phyloP scores from a whole-genome alignment of 2,888 invertebrate species.

The Serripes groenlandicus region DNA sequence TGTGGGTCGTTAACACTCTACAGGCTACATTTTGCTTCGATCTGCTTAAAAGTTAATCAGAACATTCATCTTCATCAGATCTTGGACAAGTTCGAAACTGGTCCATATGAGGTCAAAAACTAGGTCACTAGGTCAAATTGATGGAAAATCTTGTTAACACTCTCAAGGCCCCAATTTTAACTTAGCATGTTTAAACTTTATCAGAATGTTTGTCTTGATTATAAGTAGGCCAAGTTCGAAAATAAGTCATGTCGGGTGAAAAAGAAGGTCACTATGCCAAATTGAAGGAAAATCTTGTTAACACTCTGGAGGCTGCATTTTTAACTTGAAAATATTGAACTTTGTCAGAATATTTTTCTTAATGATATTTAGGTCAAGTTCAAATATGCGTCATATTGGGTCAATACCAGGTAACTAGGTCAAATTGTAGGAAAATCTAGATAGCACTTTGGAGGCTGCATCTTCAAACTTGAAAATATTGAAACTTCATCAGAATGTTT shows the following conservation, averaged over 20 bases:
- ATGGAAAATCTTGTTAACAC: neutral
- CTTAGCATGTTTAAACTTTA: neutral
- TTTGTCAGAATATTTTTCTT: neutral
- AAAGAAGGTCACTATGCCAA: neutral
- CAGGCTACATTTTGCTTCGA: no score
- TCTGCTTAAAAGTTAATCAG: no score
- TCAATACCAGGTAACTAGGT: neutral
- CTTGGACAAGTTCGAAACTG: neutral
- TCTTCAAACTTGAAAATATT: no score
- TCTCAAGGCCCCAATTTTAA: neutral
- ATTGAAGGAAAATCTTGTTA: neutral
- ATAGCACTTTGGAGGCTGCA: neutral
- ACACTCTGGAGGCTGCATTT: neutral
- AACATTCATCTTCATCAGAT: no score
- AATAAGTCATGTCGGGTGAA: neutral
- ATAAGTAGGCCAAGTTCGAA: neutral
- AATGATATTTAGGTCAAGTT: neutral
- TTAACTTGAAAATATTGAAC: neutral
- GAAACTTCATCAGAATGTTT: no score
- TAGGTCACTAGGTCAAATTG: constrained; percentile 1
- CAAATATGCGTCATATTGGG: neutral
- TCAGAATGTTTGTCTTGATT: neutral
- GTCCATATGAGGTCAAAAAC: neutral
- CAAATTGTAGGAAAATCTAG: neutral
- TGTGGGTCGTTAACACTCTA: no score